phyloP scores from a whole-genome alignment of 2,113 vertebrate species.

The Peucedramus taeniatus region DNA sequence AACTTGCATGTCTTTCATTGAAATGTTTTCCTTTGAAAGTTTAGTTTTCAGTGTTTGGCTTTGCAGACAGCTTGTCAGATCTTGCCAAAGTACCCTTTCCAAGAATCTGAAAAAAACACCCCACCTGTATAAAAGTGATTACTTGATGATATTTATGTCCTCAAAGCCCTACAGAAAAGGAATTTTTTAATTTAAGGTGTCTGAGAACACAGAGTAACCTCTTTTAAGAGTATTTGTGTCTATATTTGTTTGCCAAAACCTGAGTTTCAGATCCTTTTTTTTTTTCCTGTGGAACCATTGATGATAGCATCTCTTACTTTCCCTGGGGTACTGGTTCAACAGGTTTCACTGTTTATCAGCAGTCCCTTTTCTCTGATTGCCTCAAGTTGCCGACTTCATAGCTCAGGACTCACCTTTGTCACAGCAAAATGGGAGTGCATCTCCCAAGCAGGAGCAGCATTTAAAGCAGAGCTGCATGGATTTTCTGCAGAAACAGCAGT shows the following conservation, averaged over 20 bases:
- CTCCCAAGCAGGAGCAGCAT: not conserved
- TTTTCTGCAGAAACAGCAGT: not conserved
- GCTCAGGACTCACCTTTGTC: not conserved
- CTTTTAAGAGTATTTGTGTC: not conserved
- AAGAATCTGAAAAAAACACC: not conserved
- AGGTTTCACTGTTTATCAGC: not conserved
- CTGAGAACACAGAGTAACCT: not conserved
- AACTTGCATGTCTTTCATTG: not conserved
- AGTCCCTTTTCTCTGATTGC: not conserved
- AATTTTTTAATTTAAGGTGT: not conserved
- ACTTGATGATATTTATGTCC: not conserved
- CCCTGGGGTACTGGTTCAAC: not conserved
- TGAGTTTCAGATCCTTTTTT: not conserved
- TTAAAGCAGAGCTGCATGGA: rapidly evolving
- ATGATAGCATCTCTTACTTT: not conserved
- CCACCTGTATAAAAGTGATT: not conserved
- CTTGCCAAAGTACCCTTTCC: not conserved
- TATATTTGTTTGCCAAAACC: not conserved
- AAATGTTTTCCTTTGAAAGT: not conserved
- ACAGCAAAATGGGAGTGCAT: not conserved
- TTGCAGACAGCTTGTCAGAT: not conserved
- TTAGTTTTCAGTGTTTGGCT: not conserved
- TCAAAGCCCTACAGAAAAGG: not conserved
- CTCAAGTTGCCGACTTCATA: not conserved
- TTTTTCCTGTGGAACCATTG: not conserved